Conservation (phyloP, 2,797 vertebrate species). For the Trichosurus vulpecula region DNA sequence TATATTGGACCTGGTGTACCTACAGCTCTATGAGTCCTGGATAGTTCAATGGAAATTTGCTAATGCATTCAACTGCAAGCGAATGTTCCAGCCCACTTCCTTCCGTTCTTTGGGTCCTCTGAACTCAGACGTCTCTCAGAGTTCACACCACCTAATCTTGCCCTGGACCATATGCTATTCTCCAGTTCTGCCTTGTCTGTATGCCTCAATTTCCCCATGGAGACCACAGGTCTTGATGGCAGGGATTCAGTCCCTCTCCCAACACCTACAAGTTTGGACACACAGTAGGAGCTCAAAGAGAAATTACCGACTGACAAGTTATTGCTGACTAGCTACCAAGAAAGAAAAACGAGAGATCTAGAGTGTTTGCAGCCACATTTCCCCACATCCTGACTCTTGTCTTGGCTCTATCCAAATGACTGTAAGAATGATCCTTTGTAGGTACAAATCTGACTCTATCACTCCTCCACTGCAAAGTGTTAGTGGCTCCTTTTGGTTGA, state of each 20-base stretch:
- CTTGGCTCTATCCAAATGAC: slow-evolving; percentile 20
- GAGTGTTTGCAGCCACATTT: not conserved
- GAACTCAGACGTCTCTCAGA: no score
- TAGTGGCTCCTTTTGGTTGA: slow-evolving; percentile 3
- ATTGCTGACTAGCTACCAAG: no score
- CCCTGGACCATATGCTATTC: no score
- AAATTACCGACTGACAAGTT: no score
- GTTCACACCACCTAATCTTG: no score
- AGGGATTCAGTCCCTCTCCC: no score
- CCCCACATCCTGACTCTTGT: not conserved
- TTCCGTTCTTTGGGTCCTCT: not conserved
- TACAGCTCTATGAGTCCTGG: not conserved
- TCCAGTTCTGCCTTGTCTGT: no score
- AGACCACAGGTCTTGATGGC: no score
- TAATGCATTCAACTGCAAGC: not conserved
- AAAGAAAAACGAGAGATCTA: not conserved
- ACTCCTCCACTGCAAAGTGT: slow-evolving; percentile 18
- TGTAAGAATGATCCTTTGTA: slow-evolving; percentile 23
- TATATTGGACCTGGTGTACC: slow-evolving; percentile 29
- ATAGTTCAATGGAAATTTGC: not conserved
- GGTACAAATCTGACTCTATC: slow-evolving; percentile 9
- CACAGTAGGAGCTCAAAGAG: no score
- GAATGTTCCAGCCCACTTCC: not conserved
- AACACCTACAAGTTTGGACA: no score
- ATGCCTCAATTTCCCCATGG: no score